Percentiles rank a stretch among this genome's conserved stretches.
Evolutionary conservation across 2,113 vertebrate genomes (phyloP).

Genomic region (Chauna torquata): DNA sequence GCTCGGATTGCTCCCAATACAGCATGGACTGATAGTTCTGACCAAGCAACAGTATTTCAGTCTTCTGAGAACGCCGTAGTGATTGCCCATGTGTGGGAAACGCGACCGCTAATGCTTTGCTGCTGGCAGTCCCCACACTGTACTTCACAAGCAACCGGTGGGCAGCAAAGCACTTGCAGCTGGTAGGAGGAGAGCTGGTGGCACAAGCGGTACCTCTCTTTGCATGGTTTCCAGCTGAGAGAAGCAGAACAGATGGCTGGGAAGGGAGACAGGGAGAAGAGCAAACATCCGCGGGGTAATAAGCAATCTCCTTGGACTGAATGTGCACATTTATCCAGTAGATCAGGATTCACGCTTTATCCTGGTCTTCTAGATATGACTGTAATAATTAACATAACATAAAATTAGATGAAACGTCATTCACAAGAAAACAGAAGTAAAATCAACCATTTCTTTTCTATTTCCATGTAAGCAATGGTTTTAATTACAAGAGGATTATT

Average conservation of each 20-base stretch:
- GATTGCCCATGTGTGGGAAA: rapidly evolving
- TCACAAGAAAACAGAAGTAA: not conserved
- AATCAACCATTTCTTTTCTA: not conserved
- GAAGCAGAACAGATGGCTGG: constrained; percentile 8
- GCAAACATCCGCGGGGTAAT: not conserved
- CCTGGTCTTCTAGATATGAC: not conserved
- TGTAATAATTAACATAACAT: not conserved
- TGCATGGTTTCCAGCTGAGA: not conserved
- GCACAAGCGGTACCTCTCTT: not conserved
- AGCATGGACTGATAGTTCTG: not conserved
- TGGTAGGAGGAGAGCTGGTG: not conserved
- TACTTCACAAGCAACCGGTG: not conserved
- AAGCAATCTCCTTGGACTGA: not conserved
- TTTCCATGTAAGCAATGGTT: not conserved
- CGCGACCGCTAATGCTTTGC: not conserved
- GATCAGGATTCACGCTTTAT: not conserved
- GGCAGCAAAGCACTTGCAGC: not conserved
- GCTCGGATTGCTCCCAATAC: not conserved
- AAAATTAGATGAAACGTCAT: not conserved
- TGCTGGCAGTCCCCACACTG: not conserved
- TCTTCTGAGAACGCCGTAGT: not conserved
- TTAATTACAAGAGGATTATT: not conserved
- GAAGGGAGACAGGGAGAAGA: not conserved
- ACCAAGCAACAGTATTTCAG: not conserved
- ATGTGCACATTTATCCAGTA: not conserved